Conservation (phyloP, 1,140 invertebrate genomes). For the Drosophila bifasciata region DNA sequence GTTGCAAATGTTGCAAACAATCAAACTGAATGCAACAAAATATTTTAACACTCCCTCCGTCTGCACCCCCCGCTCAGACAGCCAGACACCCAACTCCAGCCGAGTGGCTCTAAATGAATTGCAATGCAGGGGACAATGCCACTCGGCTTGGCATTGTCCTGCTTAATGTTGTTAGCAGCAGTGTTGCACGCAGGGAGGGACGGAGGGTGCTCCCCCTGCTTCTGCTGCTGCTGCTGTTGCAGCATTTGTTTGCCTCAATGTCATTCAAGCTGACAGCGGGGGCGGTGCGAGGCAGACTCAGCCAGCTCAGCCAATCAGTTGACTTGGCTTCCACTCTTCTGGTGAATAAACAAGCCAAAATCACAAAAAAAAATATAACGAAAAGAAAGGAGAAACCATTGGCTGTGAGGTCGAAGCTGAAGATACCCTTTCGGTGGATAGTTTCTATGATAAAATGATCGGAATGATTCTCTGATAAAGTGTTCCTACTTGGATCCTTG, state of each 20-base stretch:
- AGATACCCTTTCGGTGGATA: no score
- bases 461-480: no score
- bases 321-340: slow-evolving; percentile 44
- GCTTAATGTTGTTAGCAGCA: slow-evolving; percentile 42
- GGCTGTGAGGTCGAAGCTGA: no score
- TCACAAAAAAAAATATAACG: slow-evolving; percentile 27
- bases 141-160: slow-evolving; percentile 36
- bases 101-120: slow-evolving; percentile 11
- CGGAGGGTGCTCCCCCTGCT: not conserved
- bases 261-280: slow-evolving; percentile 26
- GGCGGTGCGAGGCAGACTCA: not conserved
- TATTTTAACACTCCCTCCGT: slow-evolving; percentile 27
- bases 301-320: slow-evolving; percentile 64
- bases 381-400: not conserved
- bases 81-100: no score
- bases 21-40: slow-evolving; percentile 52
- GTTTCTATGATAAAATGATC: no score
- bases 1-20: slow-evolving; percentile 39
- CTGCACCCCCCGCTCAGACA: not conserved
- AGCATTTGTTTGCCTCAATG: slow-evolving; percentile 75
- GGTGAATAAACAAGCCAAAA: slow-evolving; percentile 51
- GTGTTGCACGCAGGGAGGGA: no score
- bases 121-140: slow-evolving; percentile 27
- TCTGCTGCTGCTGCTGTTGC: slow-evolving; percentile 10
- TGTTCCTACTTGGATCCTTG: no score